These are phyloP conservation scores for Nannospalax galili DNA, from an alignment of 2,113 vertebrate genomes.

Conservation along the genomic window DNA sequence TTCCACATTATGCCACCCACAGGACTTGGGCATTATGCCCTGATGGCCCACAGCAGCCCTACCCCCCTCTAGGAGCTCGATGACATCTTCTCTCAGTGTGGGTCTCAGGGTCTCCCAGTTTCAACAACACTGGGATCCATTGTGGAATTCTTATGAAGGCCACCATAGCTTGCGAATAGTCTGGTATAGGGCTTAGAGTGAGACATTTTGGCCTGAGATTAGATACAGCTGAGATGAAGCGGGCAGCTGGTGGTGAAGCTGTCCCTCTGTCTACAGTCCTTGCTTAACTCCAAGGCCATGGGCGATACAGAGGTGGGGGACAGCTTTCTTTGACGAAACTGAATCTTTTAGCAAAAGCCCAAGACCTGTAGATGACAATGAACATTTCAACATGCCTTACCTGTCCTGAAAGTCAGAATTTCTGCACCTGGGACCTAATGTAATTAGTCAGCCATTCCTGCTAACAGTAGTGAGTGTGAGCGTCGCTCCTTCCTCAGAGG, in stretches of 20 bases:
- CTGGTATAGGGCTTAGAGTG: not conserved
- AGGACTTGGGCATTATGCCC: conserved; percentile 65
- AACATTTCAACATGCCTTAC: not conserved
- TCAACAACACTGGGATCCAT: conserved; percentile 53
- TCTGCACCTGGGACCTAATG: not conserved
- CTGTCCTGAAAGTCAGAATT: not conserved
- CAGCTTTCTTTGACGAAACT: not conserved
- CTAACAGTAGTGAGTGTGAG: not conserved
- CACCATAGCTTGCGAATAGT: not conserved
- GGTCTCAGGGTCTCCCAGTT: not conserved
- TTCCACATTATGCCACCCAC: conserved; percentile 81
- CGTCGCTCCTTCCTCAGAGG: not conserved
- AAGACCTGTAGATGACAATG: not conserved
- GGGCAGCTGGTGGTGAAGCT: not conserved
- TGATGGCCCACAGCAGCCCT: not conserved
- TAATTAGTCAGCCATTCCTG: not conserved
- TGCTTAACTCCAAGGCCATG: not conserved
- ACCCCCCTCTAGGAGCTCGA: not conserved
- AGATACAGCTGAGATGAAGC: not conserved
- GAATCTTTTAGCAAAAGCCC: not conserved
- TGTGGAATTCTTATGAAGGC: conserved; percentile 31
- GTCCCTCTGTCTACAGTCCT: not conserved
- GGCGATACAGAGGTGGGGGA: not conserved
- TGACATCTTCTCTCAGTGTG: conserved; percentile 68
- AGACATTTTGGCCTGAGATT: not conserved